phyloP scores from a whole-genome alignment of 2,113 vertebrate genomes.

The Podocnemis expansa region DNA sequence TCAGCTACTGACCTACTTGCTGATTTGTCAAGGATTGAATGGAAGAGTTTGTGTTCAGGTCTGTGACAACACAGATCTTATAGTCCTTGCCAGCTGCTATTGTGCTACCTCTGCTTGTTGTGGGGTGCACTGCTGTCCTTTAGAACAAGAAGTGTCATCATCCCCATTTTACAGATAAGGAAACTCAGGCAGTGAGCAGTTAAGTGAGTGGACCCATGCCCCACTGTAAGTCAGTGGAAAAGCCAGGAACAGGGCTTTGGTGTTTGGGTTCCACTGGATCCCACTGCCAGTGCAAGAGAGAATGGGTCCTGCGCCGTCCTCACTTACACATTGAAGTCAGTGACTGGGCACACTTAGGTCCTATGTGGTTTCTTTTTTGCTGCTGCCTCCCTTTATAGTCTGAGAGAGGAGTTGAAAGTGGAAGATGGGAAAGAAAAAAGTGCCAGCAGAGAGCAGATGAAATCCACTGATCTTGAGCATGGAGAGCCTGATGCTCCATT shows the following conservation, averaged over 20 bases:
- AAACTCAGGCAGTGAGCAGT: neutral
- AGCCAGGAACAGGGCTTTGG: neutral
- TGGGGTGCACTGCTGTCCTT: neutral
- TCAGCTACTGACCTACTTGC: neutral
- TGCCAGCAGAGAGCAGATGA: neutral
- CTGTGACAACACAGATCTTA: neutral
- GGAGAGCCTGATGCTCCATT: neutral
- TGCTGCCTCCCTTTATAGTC: neutral
- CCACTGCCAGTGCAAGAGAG: neutral
- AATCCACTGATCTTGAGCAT: neutral
- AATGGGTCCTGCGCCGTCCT: neutral
- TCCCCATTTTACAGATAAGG: neutral
- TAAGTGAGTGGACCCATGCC: neutral
- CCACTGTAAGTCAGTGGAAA: neutral
- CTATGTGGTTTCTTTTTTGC: neutral
- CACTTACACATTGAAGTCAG: rapidly evolving
- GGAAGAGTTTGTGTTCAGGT: neutral
- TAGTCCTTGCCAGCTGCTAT: neutral
- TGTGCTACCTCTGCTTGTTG: neutral
- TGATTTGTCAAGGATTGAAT: neutral
- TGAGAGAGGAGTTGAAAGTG: neutral
- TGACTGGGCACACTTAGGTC: neutral
- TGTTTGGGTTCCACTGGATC: neutral
- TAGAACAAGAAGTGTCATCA: neutral
- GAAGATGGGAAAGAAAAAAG: neutral